phyloP scores from a whole-genome alignment of 2,113 vertebrate species.

The Apodemus speciosus region DNA sequence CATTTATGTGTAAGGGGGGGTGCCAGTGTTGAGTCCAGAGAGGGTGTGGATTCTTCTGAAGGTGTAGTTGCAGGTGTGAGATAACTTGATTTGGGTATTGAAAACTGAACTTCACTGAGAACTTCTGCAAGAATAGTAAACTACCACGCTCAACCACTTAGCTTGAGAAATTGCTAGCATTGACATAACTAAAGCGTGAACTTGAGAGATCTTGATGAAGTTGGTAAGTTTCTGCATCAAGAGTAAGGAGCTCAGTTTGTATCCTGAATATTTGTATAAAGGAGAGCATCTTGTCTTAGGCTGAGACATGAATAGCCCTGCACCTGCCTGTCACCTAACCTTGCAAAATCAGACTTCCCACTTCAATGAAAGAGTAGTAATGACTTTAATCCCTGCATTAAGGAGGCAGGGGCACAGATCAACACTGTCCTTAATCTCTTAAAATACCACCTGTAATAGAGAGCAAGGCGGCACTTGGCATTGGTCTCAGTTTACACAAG shows the following conservation, averaged over 20 bases:
- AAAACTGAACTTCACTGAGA: background rate
- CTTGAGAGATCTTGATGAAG: background rate
- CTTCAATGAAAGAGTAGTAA: background rate
- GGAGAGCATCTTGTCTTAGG: background rate
- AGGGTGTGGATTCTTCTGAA: background rate
- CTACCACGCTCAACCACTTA: background rate
- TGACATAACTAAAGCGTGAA: background rate
- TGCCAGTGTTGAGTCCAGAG: background rate
- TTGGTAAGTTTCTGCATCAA: too few relatives aligned
- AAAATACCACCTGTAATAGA: background rate
- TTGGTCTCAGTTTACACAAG: background rate
- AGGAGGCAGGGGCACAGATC: background rate
- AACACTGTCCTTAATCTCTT: background rate
- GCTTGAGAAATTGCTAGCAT: too few relatives aligned
- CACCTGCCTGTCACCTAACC: background rate
- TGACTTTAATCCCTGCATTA: background rate
- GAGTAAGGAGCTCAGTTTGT: too few relatives aligned
- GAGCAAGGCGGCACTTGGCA: background rate
- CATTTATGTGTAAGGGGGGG: too few relatives aligned
- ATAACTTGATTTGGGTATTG: background rate
- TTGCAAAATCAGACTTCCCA: background rate
- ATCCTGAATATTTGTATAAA: background rate
- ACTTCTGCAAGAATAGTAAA: background rate
- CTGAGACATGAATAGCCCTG: background rate
- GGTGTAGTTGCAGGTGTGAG: background rate